phyloP scores from a whole-genome alignment of 2,113 vertebrate genomes.

The Datnioides undecimradiatus region DNA sequence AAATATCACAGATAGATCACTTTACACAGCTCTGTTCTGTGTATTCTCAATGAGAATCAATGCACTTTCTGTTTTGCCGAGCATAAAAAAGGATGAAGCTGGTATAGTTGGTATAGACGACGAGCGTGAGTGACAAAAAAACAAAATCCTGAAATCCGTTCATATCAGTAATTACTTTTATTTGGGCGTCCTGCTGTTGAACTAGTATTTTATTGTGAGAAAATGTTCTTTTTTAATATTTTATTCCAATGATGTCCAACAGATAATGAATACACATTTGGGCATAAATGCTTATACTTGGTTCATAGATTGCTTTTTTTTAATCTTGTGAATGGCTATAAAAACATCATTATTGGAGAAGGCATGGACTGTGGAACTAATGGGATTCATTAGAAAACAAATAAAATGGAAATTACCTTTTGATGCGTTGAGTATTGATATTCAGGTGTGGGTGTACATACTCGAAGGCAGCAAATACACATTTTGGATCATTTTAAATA shows the following conservation, averaged over 20 bases:
- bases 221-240: neutral
- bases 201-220: neutral
- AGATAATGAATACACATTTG: constrained; percentile 7
- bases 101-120: neutral
- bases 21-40: neutral
- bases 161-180: neutral
- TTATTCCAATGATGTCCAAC: constrained; percentile 1
- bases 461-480: neutral
- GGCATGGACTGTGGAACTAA: constrained; percentile 8
- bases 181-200: constrained; percentile 1
- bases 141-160: constrained; percentile 10
- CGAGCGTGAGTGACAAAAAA: neutral
- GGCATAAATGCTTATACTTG: neutral
- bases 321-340: neutral
- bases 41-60: neutral
- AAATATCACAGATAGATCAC: neutral
- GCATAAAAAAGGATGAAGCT: constrained; percentile 10
- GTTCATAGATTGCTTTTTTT: neutral
- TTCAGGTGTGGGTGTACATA: neutral
- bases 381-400: constrained; percentile 37
- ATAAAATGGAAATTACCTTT: constrained; percentile 13
- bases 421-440: neutral
- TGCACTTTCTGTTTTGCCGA: neutral
- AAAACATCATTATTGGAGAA: constrained; percentile 3
- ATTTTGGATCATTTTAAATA: neutral